phyloP scores from a whole-genome alignment of 2,113 vertebrate species.

The Chaetodon auriga region DNA sequence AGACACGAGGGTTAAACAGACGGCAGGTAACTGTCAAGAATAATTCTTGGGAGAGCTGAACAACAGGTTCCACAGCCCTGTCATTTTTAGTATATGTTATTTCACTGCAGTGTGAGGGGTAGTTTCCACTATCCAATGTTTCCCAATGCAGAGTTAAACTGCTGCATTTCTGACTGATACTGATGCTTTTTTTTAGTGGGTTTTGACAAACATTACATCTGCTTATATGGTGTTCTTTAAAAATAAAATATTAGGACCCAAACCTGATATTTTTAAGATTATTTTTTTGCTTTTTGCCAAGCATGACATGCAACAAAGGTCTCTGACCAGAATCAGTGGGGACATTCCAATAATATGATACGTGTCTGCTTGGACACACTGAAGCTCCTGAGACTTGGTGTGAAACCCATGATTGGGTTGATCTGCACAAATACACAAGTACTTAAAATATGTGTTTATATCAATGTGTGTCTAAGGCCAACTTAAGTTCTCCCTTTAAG shows the following conservation, averaged over 20 bases:
- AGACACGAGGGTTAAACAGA: constrained; percentile 18
- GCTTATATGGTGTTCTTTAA: not conserved
- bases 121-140: not conserved
- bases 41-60: not conserved
- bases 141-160: not conserved
- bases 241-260: not conserved
- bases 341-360: not conserved
- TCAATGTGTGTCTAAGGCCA: not conserved
- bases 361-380: not conserved
- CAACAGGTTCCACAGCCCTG: constrained; percentile 25
- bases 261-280: not conserved
- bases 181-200: not conserved
- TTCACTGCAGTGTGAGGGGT: not conserved
- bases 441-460: not conserved
- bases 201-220: not conserved
- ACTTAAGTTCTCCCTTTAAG: not conserved
- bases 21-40: constrained; percentile 30
- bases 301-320: not conserved
- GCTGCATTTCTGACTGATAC: not conserved
- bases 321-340: not conserved
- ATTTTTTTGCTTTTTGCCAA: not conserved
- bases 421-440: not conserved
- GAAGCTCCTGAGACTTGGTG: not conserved
- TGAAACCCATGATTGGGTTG: not conserved
- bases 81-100: not conserved